Percentiles rank a stretch among this genome's conserved stretches.
These are phyloP conservation scores for Abrostola tripartita DNA, from an alignment of 2,888 invertebrate species.

Conservation along the genomic window DNA sequence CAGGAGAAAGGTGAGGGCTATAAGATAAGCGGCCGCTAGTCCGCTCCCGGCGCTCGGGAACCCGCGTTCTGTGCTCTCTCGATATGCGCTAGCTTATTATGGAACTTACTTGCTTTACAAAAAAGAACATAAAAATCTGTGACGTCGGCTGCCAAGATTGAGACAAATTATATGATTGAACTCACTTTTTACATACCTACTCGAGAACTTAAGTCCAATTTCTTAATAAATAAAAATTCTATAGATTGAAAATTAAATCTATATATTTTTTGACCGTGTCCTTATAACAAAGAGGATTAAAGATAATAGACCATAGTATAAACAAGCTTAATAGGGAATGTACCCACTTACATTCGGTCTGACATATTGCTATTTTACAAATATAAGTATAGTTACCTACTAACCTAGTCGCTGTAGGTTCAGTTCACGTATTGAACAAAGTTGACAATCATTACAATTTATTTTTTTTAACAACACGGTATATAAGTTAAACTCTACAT, in stretches of 20 bases:
- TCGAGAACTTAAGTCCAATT: too few relatives aligned
- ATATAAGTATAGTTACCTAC: slow-evolving; percentile 8
- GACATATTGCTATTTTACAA: too few relatives aligned
- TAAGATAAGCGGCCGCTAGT: slow-evolving; percentile 70
- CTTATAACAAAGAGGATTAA: too few relatives aligned
- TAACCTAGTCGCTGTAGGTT: slow-evolving; percentile 16
- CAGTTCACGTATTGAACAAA: slow-evolving; percentile 10
- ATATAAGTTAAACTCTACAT: slow-evolving; percentile 40
- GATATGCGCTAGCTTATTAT: slow-evolving; percentile 37
- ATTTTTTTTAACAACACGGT: slow-evolving; percentile 16
- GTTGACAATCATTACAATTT: slow-evolving; percentile 8
- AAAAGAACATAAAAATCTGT: background rate
- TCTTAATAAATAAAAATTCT: too few relatives aligned
- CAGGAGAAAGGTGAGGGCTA: slow-evolving; percentile 96
- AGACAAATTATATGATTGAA: too few relatives aligned
- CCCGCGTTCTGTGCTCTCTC: slow-evolving; percentile 22
- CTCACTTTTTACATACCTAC: too few relatives aligned
- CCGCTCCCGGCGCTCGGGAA: slow-evolving; percentile 61
- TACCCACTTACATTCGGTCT: too few relatives aligned
- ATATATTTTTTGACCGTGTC: too few relatives aligned
- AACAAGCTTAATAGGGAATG: too few relatives aligned
- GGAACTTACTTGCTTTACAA: slow-evolving; percentile 28
- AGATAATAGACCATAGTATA: too few relatives aligned
- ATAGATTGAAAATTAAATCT: too few relatives aligned
- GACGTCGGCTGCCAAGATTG: background rate